Base-by-base conservation (phyloP, 2,113 vertebrate species). In the Tenrec ecaudatus region DNA sequence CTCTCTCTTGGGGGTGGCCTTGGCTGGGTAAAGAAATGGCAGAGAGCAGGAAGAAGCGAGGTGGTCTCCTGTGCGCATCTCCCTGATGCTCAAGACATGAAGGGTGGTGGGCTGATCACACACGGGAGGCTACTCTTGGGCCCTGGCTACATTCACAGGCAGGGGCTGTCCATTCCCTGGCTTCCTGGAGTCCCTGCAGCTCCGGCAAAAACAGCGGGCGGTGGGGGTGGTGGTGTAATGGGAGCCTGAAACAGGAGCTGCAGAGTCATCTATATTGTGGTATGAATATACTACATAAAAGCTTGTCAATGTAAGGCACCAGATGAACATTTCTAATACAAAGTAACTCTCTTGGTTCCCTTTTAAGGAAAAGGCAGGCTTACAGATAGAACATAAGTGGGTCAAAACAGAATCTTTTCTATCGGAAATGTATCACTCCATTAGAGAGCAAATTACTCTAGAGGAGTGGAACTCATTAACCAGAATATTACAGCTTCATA, bases 331-430 rank as follows among this genome's bases (percentile, higher is more conserved):
- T 88, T 88, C 43, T 60, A 73, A 79, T 43, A 1, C 64, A 85
- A 93, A 85, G 73, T n/a, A 91, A 87, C 36, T 40, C 66, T 60
- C 38, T n/a, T 66, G n/a, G 71, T 80, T 19, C 11, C 11, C 66
- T 75, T 40, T 90, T 83, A 81, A 62, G 25, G 66, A 94, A 93
- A 92, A 38, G 47, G 0, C 40, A 66, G 68, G 5, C n/a, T 81
- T 60, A 53, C 60, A 82, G 57, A 60, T 25, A 68, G 58, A 43
- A 79, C 7, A 62, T 82, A 89, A 79, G 22, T 81, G 58, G 33
- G 29, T 92, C 94, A 91, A 94, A 53, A 86, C n/a, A 25, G 91
- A 95, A 47, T 33, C 57, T 40, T 78, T 83, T 86, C 53, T n/a
- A 25, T 31, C 80, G 66, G 77, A 95, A 91, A 86, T 4, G 1